Conservation (phyloP, 2,113 vertebrate species). For the Motacilla tschutschensis region DNA sequence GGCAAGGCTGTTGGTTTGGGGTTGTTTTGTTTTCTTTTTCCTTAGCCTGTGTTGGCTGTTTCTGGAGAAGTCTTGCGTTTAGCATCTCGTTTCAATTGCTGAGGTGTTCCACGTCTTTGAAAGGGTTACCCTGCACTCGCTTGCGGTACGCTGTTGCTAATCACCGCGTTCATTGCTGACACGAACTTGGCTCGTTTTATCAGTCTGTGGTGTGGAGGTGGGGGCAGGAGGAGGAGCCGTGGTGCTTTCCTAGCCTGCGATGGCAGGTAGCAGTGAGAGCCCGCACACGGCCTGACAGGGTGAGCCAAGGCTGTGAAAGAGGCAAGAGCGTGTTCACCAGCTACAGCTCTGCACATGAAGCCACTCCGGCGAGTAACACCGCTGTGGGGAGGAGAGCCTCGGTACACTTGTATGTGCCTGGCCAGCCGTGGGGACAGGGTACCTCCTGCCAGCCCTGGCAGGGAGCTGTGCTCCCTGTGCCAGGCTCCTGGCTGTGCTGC, state of each 20-base stretch:
- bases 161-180: not conserved
- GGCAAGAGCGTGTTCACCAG: too few species aligned
- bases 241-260: not conserved
- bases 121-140: not conserved
- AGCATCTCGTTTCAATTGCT: not conserved
- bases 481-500: not conserved
- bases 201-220: not conserved
- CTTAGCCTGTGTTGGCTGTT: not conserved
- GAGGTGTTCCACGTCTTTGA: not conserved
- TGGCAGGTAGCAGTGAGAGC: not conserved
- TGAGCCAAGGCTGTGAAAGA: not conserved
- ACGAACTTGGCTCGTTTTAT: not conserved
- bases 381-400: not conserved
- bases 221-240: not conserved
- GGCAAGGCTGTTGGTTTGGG: not conserved
- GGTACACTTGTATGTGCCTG: accelerated
- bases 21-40: not conserved
- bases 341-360: not conserved
- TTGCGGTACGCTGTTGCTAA: not conserved
- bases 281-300: accelerated
- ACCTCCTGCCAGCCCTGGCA: accelerated
- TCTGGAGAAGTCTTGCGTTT: not conserved
- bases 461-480: too few species aligned
- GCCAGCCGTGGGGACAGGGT: not conserved
- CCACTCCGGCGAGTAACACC: accelerated